Evolutionary conservation across 2,888 invertebrate genomes (phyloP), one percentile per base, ranked within the genome.

Genomic region (Pristionchus entomophagus): DNA sequence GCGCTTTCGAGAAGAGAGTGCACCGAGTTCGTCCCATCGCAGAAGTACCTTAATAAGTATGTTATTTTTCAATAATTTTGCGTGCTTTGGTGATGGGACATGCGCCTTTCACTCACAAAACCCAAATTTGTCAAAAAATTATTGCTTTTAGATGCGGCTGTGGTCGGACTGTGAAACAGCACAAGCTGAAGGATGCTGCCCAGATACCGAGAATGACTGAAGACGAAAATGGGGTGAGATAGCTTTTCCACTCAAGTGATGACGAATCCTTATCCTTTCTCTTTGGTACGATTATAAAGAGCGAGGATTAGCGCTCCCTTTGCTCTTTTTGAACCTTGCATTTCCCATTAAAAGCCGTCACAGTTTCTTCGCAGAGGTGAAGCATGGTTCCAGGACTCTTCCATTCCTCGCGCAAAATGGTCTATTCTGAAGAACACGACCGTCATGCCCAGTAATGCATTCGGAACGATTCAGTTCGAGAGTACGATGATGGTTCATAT

Each of bases 391-490:
- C 22, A 59, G 69, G 45, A 84, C 22, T 14, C 77, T 0, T 77
- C 77, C 0, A 26, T 56, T 5, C 53, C 86, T 69, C 88, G 87
- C 0, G 87, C 85, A 17, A 87, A 89, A 65, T 92, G 92, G 92
- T 89, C 89, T n/a, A 92, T 92, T 51, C 78, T 87, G 73, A 86
- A 96, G 92, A 97, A 98, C 94, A 98, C 98, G 10, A 96, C 96
- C 88, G 95, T 96, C 0, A 96, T 96, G 84, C 96, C 97, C 29
- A 98, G 98, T 0, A 97, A 99, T 94, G 97, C 98, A 0, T 98
- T 97, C 94, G 99, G 99, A 81, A 97, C 97, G 84, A 96, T 99
- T 89, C 97, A 98, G 94, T 99, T 99, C 94, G 98, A 99, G 94
- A 98, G 89, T 88, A 8, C 2, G 41, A 22, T 65, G 41, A 83